Percentiles rank a stretch among this genome's conserved stretches.
phyloP scores from a whole-genome alignment of 1,140 invertebrate genomes.

The Helicoverpa zea region DNA sequence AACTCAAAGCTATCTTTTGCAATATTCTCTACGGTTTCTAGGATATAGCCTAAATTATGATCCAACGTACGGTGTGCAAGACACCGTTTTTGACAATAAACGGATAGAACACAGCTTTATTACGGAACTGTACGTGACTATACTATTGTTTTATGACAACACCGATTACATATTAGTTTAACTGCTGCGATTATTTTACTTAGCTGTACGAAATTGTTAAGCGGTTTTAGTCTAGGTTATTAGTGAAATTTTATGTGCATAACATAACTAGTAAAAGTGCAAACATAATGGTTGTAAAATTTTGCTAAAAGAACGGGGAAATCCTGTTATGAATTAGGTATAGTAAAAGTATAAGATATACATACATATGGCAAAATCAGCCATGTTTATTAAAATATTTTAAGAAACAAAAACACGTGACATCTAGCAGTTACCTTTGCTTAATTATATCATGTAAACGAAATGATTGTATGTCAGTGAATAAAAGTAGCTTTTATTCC shows the following conservation, averaged over 20 bases:
- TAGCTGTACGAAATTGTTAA: neutral
- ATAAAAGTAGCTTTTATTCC: no score
- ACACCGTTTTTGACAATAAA: constrained; percentile 33
- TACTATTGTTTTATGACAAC: neutral
- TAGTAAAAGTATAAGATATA: no score
- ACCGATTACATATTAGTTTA: constrained; percentile 2
- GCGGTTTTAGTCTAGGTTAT: neutral
- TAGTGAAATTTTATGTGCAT: no score
- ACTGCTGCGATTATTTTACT: constrained; percentile 8
- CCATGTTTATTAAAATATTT: no score
- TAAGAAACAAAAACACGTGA: neutral
- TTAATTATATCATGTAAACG: no score
- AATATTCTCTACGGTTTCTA: constrained; percentile 13
- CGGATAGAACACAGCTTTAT: constrained; percentile 27
- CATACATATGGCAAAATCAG: no score
- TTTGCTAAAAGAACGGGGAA: no score
- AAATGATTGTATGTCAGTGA: no score
- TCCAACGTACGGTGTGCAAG: neutral
- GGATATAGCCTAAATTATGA: constrained; percentile 7
- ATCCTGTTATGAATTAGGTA: no score
- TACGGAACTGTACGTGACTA: constrained; percentile 25
- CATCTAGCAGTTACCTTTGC: neutral
- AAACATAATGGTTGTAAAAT: no score
- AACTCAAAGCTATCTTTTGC: constrained; percentile 1
- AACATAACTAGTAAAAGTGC: no score